Conservation (phyloP, 2,113 vertebrate species). For the Penelope pileata region DNA sequence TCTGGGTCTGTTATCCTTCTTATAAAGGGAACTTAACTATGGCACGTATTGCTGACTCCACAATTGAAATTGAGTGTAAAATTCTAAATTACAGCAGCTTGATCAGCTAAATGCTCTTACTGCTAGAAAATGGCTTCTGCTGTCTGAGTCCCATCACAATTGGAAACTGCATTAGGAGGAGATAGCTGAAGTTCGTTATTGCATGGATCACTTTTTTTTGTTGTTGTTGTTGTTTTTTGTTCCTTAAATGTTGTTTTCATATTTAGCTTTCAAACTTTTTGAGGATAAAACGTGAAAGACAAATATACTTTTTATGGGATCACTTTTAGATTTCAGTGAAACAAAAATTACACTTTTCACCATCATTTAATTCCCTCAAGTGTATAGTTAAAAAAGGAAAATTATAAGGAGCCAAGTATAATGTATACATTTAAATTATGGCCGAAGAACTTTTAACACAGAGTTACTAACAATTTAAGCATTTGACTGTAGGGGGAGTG, state of each 20-base stretch:
- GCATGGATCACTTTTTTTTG: neutral
- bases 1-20: neutral
- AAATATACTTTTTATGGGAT: neutral
- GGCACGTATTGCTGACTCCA: neutral
- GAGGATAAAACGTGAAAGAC: neutral
- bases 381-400: neutral
- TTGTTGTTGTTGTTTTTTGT: neutral
- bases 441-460: constrained; percentile 26
- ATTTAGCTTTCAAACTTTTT: neutral
- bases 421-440: neutral
- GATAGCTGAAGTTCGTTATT: constrained; percentile 1
- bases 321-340: neutral
- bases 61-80: constrained; percentile 15
- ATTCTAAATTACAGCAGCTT: constrained; percentile 1
- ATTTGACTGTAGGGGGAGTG: constrained; percentile 77
- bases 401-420: neutral
- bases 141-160: neutral
- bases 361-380: neutral
- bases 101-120: neutral
- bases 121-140: neutral
- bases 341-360: neutral
- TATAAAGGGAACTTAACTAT: neutral
- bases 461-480: constrained; percentile 70
- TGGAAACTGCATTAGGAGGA: neutral
- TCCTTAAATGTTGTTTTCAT: neutral